Evolutionary conservation across 2,797 vertebrate genomes (phyloP).

Genomic region (Aselliscus stoliczkanus): DNA sequence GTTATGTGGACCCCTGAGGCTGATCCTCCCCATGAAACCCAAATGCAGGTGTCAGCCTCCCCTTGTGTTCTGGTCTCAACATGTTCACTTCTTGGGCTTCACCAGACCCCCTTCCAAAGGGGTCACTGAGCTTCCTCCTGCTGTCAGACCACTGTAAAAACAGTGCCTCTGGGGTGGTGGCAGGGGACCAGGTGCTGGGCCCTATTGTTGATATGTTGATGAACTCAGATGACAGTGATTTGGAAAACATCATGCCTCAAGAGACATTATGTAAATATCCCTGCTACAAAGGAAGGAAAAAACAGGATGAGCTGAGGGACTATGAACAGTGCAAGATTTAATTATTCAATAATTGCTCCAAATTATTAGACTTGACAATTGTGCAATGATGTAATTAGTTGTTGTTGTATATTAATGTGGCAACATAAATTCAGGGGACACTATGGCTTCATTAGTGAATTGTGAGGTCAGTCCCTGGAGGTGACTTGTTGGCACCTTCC

Average conservation of each 20-base stretch:
- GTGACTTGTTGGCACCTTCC: background rate
- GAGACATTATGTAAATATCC: background rate
- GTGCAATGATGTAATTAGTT: background rate
- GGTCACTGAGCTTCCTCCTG: background rate
- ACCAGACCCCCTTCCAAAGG: background rate
- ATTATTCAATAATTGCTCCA: background rate
- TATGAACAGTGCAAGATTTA: background rate
- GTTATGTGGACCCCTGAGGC: background rate
- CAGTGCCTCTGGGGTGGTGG: too few species aligned
- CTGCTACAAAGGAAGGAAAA: background rate
- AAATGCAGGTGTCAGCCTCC: background rate
- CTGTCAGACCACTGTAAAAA: background rate
- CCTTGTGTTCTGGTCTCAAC: background rate
- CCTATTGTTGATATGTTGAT: rapidly evolving
- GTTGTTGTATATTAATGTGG: background rate
- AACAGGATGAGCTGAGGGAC: background rate
- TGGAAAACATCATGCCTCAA: background rate
- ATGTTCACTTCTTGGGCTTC: background rate
- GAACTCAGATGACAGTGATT: background rate
- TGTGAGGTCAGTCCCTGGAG: background rate
- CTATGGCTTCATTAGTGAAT: background rate
- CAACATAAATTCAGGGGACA: background rate
- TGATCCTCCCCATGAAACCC: background rate
- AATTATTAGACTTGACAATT: background rate
- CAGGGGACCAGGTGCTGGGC: background rate